phyloP scores from a whole-genome alignment of 2,113 vertebrate species.

The Bubalus kerabau region DNA sequence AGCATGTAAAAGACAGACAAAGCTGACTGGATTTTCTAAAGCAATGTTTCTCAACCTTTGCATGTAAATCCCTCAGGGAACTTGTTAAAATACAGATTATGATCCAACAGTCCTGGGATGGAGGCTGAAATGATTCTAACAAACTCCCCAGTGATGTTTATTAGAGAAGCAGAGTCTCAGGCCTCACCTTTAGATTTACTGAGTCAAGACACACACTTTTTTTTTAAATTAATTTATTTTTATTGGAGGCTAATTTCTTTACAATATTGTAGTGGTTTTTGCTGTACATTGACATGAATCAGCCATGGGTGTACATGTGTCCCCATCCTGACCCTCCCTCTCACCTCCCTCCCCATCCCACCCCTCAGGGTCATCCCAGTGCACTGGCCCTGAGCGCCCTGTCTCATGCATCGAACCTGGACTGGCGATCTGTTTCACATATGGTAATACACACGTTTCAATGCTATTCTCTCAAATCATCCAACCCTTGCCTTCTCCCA shows the following conservation, averaged over 20 bases:
- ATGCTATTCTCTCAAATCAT: not conserved
- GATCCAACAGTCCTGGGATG: not conserved
- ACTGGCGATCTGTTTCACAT: not conserved
- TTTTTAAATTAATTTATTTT: no score
- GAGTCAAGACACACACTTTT: not conserved
- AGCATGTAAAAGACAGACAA: not conserved
- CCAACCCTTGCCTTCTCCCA: not conserved
- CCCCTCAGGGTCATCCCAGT: no score
- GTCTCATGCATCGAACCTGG: not conserved
- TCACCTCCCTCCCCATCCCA: no score
- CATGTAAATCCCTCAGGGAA: not conserved
- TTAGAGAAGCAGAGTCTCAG: not conserved
- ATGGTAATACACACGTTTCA: not conserved
- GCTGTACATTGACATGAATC: not conserved
- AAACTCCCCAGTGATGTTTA: not conserved
- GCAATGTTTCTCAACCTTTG: not conserved
- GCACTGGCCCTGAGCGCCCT: no score
- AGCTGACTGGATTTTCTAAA: not conserved
- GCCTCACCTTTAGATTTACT: not conserved
- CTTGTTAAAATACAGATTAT: not conserved
- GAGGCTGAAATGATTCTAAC: not conserved
- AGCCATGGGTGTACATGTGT: not conserved
- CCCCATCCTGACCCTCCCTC: not conserved
- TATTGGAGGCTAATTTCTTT: not conserved
- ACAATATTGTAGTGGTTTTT: not conserved